Evolutionary conservation across 2,888 invertebrate species (phyloP).

Genomic region (Nomada lathburiana): DNA sequence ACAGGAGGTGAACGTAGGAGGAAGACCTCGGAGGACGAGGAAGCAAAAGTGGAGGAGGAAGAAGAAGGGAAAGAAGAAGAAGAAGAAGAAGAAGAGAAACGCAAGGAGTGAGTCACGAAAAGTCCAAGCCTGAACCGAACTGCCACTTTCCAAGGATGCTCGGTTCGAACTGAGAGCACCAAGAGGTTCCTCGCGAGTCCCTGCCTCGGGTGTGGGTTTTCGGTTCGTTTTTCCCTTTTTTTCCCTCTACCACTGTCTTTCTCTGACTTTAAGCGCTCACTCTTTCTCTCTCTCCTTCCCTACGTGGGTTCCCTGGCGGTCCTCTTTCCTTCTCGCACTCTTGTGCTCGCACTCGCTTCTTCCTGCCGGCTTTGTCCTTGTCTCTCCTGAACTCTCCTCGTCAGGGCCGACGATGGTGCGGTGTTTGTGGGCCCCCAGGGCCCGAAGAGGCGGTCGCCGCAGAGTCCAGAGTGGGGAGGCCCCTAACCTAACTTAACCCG

Average conservation of each 20-base stretch:
- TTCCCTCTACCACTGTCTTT: conserved; percentile 68
- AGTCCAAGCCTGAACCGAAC: conserved; percentile 72
- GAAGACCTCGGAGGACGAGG: background rate
- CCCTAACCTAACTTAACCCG: conserved; percentile 80
- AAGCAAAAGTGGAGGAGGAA: conserved; percentile 14
- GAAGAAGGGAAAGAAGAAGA: conserved; percentile 13
- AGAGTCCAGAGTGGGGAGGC: conserved; percentile 69
- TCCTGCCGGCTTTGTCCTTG: conserved; percentile 23
- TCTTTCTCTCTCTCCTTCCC: conserved; percentile 54
- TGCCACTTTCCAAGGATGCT: conserved; percentile 83
- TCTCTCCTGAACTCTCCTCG: conserved; percentile 55
- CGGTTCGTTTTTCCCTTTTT: conserved; percentile 81
- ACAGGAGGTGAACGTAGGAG: conserved; percentile 2
- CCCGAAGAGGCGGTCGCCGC: conserved; percentile 78
- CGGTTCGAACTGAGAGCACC: conserved; percentile 82
- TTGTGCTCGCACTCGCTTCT: conserved; percentile 25
- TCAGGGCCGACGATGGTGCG: conserved; percentile 76
- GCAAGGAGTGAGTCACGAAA: conserved; percentile 53
- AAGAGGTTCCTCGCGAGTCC: conserved; percentile 79
- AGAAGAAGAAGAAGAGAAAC: conserved; percentile 22
- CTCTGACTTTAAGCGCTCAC: conserved; percentile 43
- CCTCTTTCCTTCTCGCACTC: conserved; percentile 42
- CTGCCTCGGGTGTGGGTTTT: conserved; percentile 81
- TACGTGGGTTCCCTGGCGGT: conserved; percentile 53
- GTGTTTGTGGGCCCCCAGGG: conserved; percentile 80